Conservation (phyloP, 2,888 invertebrate species). For the Dermolepida albohirtum region DNA sequence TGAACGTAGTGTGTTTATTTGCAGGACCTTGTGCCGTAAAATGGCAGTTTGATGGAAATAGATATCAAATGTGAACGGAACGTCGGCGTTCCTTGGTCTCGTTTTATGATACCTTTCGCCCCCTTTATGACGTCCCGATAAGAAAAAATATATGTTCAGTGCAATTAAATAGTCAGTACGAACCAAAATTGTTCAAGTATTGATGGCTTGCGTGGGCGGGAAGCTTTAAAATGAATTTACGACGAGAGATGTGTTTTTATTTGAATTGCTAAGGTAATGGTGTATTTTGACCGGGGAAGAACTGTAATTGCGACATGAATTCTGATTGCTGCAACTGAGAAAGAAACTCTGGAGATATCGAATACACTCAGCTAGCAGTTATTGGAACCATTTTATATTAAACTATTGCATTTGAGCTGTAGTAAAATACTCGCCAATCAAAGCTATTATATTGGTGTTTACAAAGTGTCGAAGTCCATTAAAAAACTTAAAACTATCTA, state of each 20-base stretch:
- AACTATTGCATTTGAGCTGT: too few species aligned
- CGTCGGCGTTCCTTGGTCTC: slow-evolving; percentile 14
- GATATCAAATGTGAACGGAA: slow-evolving; percentile 37
- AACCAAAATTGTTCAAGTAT: slow-evolving; percentile 31
- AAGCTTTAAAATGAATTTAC: slow-evolving; percentile 30
- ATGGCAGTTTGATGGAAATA: slow-evolving; percentile 38
- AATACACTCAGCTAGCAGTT: too few species aligned
- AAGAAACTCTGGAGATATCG: too few species aligned
- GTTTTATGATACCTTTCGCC: slow-evolving; percentile 23
- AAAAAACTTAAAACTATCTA: too few species aligned
- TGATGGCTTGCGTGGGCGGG: slow-evolving; percentile 18
- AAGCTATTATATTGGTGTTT: too few species aligned
- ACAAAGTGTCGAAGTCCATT: too few species aligned
- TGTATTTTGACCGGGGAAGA: too few species aligned
- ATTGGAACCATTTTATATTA: too few species aligned
- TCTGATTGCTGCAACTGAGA: too few species aligned
- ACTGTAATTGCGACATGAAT: too few species aligned
- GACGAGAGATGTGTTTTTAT: slow-evolving; percentile 2
- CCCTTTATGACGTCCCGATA: slow-evolving; percentile 38
- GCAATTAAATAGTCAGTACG: slow-evolving; percentile 21
- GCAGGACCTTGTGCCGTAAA: slow-evolving; percentile 30
- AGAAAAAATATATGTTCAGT: slow-evolving; percentile 28
- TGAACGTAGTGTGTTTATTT: slow-evolving; percentile 21
- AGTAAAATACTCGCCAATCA: too few species aligned
- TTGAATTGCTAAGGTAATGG: too few species aligned